Evolutionary conservation across 2,113 vertebrate species (phyloP), one percentile per base, ranked within the genome.

Genomic region (Sylvicapra grimmia): DNA sequence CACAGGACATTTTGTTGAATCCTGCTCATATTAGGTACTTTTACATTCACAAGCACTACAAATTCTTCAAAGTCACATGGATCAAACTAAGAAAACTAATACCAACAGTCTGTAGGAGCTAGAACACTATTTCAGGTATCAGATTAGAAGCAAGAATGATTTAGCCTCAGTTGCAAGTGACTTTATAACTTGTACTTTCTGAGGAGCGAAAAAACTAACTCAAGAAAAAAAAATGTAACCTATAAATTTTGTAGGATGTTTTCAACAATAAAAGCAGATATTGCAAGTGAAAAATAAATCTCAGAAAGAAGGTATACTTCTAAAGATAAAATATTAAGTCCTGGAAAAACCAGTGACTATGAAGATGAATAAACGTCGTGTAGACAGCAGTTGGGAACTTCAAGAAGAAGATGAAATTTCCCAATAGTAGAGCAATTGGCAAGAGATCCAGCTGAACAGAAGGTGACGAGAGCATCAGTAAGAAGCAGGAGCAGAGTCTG

Each of bases 231-330:
- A 65, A 56, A 75, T 25, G 7, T 72, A 85, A 85, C 13, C 72
- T 94, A 53, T 96, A 96, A 58, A 94, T 87, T 82, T 94, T 89
- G 27, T 65, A 91, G 27, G 44, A 47, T 63, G 31, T 19, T 77
- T 94, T 93, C 36, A 82, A 86, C 59, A 63, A 86, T 86, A 90
- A 96, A 85, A 29, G 16, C 49, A 91, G 72, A 15, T 79, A 94
- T 79, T 85, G 15, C 4, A 96, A 51, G 31, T 65, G 16, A 56
- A 96, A 97, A 97, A 90, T 89, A 68, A 88, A 86, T 79, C 86
- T 84, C 54, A 89, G 65, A 59, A 93, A 93, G 44, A 91, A 86
- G n/a, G n/a, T 21, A 84, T 23, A 65, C 19, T 59, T 97, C 92
- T 51, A 53, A 86, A 68, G 68, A 88, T n/a, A 72, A 95, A 88